Conservation (phyloP, 1,140 invertebrate genomes). For the Limonius californicus region DNA sequence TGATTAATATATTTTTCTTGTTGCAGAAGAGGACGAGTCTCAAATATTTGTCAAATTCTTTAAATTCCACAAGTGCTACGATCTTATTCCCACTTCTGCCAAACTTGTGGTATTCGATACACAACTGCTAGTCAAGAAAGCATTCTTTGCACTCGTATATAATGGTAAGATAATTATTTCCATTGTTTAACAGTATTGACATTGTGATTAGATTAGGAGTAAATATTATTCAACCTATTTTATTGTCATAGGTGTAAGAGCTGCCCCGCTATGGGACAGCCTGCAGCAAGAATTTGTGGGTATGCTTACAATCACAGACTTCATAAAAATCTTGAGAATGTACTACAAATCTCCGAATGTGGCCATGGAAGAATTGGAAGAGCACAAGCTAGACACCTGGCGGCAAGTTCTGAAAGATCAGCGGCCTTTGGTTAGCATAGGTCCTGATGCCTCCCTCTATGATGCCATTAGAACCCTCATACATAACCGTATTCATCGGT, state of each 20-base stretch:
- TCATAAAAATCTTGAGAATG: constrained; percentile 97
- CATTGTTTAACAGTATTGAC: too few relatives aligned
- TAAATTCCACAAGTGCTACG: constrained; percentile 98
- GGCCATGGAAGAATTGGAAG: constrained; percentile 93
- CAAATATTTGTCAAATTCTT: constrained; percentile 98
- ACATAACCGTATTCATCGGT: constrained; percentile 91
- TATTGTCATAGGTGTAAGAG: constrained; percentile 73
- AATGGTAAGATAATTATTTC: constrained; percentile 69
- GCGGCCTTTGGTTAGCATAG: constrained; percentile 80
- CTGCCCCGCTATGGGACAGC: constrained; percentile 97
- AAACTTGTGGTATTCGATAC: constrained; percentile 99
- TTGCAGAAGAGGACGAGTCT: constrained; percentile 94
- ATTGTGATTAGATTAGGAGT: neutral
- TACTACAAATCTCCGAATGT: constrained; percentile 92
- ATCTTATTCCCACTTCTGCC: constrained; percentile 97
- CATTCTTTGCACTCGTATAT: constrained; percentile 97
- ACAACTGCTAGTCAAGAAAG: constrained; percentile 97
- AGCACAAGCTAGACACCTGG: constrained; percentile 96
- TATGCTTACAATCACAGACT: constrained; percentile 99
- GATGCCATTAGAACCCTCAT: constrained; percentile 92
- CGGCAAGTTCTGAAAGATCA: constrained; percentile 75
- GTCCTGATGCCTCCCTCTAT: constrained; percentile 84
- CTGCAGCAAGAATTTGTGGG: constrained; percentile 86
- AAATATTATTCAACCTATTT: neutral
- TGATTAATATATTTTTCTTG: too few relatives aligned